phyloP scores from a whole-genome alignment of 2,797 vertebrate species.

The Jordanella pulchra region DNA sequence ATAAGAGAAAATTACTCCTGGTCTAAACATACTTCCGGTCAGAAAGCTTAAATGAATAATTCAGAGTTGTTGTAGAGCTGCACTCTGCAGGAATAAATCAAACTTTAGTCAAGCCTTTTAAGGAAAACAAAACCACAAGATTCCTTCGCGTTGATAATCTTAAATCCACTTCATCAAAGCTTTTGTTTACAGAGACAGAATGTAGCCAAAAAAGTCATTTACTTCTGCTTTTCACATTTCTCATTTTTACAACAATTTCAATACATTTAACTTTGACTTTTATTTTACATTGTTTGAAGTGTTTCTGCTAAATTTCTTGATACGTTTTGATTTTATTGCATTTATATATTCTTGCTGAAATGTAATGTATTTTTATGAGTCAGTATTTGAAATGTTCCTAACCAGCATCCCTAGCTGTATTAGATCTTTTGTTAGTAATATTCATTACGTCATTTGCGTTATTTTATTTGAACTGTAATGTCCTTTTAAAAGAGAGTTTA shows the following conservation, averaged over 20 bases:
- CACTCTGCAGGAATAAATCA: slow-evolving; percentile 2
- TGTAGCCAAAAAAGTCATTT: background rate
- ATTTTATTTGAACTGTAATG: too few species aligned
- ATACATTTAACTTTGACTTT: background rate
- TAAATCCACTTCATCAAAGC: background rate
- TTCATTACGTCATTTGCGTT: too few species aligned
- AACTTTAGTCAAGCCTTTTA: background rate
- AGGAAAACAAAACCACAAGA: background rate
- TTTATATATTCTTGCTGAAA: background rate
- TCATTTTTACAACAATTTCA: background rate
- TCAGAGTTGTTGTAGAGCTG: background rate
- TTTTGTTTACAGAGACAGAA: background rate
- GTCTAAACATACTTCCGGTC: background rate
- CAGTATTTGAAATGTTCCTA: background rate
- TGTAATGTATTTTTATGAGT: background rate
- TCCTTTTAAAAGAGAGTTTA: background rate
- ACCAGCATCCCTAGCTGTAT: background rate
- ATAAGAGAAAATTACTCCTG: background rate
- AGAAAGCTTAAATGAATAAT: slow-evolving; percentile 3
- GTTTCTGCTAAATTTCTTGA: background rate
- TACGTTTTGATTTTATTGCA: background rate
- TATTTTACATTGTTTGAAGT: background rate
- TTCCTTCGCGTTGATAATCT: background rate
- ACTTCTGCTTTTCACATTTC: background rate
- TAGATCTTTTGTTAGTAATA: too few species aligned